Conservation (phyloP, 2,888 invertebrate species). For the Microctonus brassicae region DNA sequence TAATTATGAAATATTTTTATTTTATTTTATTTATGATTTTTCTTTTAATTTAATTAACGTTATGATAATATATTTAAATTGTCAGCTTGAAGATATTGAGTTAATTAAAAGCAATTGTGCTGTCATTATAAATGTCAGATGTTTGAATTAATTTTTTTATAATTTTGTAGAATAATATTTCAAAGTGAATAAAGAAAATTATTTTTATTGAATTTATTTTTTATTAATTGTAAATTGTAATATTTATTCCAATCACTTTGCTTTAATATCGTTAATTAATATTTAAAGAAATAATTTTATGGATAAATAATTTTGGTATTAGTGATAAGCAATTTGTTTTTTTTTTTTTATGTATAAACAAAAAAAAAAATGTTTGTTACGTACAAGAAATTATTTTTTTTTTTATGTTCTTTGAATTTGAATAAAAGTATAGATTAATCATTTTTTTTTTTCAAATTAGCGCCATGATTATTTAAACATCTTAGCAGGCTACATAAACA, state of each 20-base stretch:
- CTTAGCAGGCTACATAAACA: no score
- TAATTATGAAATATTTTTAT: conserved; percentile 64
- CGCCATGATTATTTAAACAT: no score
- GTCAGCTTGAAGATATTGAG: conserved; percentile 54
- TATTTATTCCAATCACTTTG: no score
- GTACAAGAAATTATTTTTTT: conserved; percentile 26
- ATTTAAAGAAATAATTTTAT: conserved; percentile 11
- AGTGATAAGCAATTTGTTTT: conserved; percentile 62
- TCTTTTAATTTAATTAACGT: conserved; percentile 51
- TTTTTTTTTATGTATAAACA: conserved; percentile 50
- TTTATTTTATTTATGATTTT: conserved; percentile 30
- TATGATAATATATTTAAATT: no score
- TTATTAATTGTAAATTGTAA: no score
- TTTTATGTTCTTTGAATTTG: conserved; percentile 18
- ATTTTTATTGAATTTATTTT: no score
- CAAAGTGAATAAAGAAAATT: no score
- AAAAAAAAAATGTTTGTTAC: conserved; percentile 47
- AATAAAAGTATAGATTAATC: neutral
- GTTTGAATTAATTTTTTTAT: no score
- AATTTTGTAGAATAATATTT: conserved; percentile 9
- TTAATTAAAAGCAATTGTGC: conserved; percentile 38
- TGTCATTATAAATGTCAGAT: conserved; percentile 27
- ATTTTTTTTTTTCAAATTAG: neutral
- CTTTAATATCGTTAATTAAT: no score
- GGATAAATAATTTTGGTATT: conserved; percentile 47